Evolutionary conservation across 2,888 invertebrate genomes (phyloP).

Genomic region (Ariolimax columbianus): DNA sequence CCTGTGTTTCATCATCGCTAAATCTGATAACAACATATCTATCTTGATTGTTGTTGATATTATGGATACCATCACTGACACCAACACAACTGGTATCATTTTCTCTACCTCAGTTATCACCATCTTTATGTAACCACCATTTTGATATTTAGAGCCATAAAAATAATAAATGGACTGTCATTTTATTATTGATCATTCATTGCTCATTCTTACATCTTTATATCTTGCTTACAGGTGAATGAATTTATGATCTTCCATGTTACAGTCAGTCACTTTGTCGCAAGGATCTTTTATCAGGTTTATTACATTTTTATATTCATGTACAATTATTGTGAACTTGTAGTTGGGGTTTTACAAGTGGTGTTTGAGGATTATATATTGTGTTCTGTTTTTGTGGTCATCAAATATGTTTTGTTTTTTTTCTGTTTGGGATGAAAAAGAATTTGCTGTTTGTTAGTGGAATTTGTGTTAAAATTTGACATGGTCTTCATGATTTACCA

Average conservation of each 20-base stretch:
- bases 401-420: not conserved
- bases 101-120: not conserved
- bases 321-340: not conserved
- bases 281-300: slow-evolving; percentile 91
- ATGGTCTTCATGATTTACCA: no score
- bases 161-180: no score
- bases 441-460: no score
- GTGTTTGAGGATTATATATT: not conserved
- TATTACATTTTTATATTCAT: slow-evolving; percentile 35
- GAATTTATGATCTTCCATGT: slow-evolving; percentile 97
- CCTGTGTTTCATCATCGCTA: not conserved
- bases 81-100: not conserved
- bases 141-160: not conserved
- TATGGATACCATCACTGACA: not conserved
- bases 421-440: no score
- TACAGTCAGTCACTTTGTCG: slow-evolving; percentile 92
- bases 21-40: no score
- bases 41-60: no score
- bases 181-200: not conserved
- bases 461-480: no score
- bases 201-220: not conserved
- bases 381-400: not conserved
- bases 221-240: slow-evolving; percentile 84
- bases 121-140: not conserved
- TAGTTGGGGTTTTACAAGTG: not conserved